Base-by-base conservation (phyloP, 1,140 invertebrate genomes). In the Drosophila kikkawai region DNA sequence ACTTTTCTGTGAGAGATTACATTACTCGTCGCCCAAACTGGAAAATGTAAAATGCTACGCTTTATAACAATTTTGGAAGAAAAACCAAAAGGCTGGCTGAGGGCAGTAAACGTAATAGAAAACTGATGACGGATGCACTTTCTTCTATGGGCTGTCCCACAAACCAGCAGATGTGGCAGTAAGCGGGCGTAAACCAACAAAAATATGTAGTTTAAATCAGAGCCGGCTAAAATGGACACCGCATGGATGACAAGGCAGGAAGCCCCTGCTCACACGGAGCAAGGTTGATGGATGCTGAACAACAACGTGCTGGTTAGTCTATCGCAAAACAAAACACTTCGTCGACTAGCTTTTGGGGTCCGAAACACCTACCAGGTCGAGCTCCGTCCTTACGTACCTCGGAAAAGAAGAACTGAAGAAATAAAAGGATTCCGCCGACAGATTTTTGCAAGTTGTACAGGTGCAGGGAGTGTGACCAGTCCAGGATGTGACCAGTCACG, bases 41-140 rank as follows among this genome's bases (percentile, higher is more conserved):
- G 32, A 79, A 79, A 57, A 64, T 37, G 45, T 42, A 71, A 65
- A 79, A 79, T 26, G 42, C 66, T 47, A 70, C 8, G 19, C 53
- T 79, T 59, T 65, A 79, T n/a, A 56, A 7, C 39, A 55, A n/a
- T 65, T 79, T 79, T 56, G 12, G 56, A 79, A 60, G 45, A 26
- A 7, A 42, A 19, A 34, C 57, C 67, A 65, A 79, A 22, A 11
- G 22, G 37, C 34, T 26, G 29, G 22, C 5, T 29, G 15, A 29
- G 36, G 11, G 56, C 4, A 64, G 34, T 42, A 70, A 44, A 77
- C 47, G 19, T 39, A 55, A 55, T 19, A 39, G 56, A 44, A 55
- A 61, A 51, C 39, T 79, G 44, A 71, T 79, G 75, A 79, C 53
- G 29, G 44, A 47, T 79, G 75, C 75, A 79, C 17, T 56, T 60